These are phyloP conservation scores for Eretmochelys imbricata DNA, from an alignment of 2,113 vertebrate genomes.

Conservation along the genomic window DNA sequence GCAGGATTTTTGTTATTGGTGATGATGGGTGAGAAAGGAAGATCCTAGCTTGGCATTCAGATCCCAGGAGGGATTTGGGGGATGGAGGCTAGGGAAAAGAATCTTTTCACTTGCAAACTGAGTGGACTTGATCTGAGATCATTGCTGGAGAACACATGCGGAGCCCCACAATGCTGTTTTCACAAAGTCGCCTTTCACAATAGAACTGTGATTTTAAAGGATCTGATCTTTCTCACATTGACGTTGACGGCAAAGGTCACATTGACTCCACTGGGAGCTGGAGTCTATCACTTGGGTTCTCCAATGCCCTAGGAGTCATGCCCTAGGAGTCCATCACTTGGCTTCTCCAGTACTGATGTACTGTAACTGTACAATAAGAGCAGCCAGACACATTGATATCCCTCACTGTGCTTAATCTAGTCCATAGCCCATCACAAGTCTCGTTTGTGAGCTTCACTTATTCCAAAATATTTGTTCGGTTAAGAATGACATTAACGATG, in stretches of 20 bases:
- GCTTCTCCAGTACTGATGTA: accelerated
- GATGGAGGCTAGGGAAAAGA: no score
- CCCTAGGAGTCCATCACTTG: background rate
- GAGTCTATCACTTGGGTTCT: background rate
- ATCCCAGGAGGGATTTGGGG: no score
- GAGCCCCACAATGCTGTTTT: background rate
- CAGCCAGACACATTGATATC: background rate
- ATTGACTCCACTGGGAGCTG: background rate
- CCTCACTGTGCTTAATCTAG: background rate
- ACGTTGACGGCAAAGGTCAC: background rate
- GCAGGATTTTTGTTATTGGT: no score
- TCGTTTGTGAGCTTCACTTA: background rate
- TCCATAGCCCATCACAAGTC: background rate
- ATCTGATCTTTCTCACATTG: accelerated
- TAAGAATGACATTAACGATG: background rate
- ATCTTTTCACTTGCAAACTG: no score
- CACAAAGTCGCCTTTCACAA: background rate
- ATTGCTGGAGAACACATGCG: no score
- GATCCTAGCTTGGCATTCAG: no score
- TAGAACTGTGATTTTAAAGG: accelerated
- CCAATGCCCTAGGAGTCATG: no score
- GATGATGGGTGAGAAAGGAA: no score
- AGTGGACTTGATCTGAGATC: no score
- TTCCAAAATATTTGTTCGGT: background rate
- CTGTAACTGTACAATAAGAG: background rate